Conservation (phyloP, 2,888 invertebrate genomes). For the Junonia oenone region DNA sequence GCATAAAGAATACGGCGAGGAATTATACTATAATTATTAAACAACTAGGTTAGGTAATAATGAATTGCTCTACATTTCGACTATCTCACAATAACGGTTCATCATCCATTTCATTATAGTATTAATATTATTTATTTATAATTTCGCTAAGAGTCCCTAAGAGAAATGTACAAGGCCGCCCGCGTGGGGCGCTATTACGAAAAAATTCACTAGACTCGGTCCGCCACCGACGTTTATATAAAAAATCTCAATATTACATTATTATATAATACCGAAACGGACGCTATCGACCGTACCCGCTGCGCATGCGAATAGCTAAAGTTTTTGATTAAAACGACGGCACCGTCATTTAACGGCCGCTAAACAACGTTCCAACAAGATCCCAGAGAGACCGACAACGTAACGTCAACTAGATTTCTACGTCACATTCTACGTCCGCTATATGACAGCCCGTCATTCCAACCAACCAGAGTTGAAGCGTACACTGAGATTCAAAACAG, state of each 20-base stretch:
- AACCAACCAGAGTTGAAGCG: conserved; percentile 15
- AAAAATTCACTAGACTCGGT: conserved; percentile 54
- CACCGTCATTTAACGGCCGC: background rate
- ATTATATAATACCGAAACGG: background rate
- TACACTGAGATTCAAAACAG: conserved; percentile 34
- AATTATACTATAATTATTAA: conserved; percentile 64
- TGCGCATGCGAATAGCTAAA: background rate
- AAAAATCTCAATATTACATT: conserved; percentile 41
- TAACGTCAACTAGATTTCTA: conserved; percentile 37
- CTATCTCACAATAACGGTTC: conserved; percentile 35
- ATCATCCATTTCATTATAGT: too few relatives aligned
- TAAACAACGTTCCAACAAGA: conserved; percentile 49
- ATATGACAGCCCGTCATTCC: too few relatives aligned
- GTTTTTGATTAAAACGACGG: too few relatives aligned
- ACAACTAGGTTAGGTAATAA: conserved; percentile 66
- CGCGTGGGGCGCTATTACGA: conserved; percentile 11
- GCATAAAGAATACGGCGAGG: conserved; percentile 63
- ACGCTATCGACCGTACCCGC: conserved; percentile 22
- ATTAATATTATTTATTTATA: conserved; percentile 36
- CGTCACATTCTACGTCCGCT: conserved; percentile 43
- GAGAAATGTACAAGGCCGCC: conserved; percentile 50
- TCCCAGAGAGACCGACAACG: conserved; percentile 43
- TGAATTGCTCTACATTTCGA: conserved; percentile 71
- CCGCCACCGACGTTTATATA: conserved; percentile 54
- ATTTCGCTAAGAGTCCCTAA: conserved; percentile 69